Percentiles rank a stretch among this genome's conserved stretches.
Conservation (phyloP, 1,140 invertebrate species). For the Bombus pascuorum region DNA sequence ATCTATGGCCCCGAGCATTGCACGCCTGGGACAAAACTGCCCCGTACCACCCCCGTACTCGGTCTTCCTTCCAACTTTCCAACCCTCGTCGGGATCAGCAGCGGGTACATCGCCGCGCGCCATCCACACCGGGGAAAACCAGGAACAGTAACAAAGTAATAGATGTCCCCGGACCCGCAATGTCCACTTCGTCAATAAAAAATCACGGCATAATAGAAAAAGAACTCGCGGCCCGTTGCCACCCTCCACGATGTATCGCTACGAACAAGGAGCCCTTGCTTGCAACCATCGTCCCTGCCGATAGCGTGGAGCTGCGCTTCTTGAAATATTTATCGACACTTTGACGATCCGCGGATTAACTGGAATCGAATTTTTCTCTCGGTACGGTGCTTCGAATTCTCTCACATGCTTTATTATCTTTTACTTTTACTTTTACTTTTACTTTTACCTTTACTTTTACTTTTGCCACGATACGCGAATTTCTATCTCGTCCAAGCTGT, state of each 20-base stretch:
- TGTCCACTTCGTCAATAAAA: slow-evolving; percentile 83
- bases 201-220: slow-evolving; percentile 82
- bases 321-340: slow-evolving; percentile 63
- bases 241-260: neutral
- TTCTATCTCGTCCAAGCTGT: neutral
- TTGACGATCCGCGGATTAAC: slow-evolving; percentile 44
- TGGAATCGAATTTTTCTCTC: neutral
- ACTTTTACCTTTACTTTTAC: no score
- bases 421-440: no score
- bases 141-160: slow-evolving; percentile 81
- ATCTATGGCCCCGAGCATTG: slow-evolving; percentile 81
- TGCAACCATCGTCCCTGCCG: neutral
- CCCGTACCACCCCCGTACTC: slow-evolving; percentile 57
- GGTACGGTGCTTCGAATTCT: neutral
- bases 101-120: slow-evolving; percentile 2
- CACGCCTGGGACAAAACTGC: slow-evolving; percentile 80
- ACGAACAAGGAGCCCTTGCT: neutral
- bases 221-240: slow-evolving; percentile 59
- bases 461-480: no score
- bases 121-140: slow-evolving; percentile 45
- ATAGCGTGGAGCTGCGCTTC: slow-evolving; percentile 1
- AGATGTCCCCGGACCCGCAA: slow-evolving; percentile 78
- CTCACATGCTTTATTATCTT: no score
- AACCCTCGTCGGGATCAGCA: slow-evolving; percentile 61
- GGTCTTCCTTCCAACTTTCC: slow-evolving; percentile 63